A percentile compares a stretch with the other conserved stretches of the same genome.
Evolutionary conservation across 23 tunicate species (phyloP).

Genomic region (Botrylloides violaceus): DNA sequence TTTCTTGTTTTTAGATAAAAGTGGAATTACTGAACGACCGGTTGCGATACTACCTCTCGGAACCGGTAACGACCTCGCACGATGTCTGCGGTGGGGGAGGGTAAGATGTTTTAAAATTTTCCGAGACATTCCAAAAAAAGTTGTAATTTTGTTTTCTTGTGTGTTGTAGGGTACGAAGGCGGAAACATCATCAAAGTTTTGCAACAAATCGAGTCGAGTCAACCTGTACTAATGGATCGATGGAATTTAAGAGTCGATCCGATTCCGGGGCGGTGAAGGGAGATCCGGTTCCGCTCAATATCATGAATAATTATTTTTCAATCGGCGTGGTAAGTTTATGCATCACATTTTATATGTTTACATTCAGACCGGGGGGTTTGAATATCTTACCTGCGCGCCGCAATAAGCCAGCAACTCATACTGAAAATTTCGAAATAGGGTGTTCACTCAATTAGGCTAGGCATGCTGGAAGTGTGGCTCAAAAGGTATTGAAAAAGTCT

Average conservation of each 20-base stretch:
- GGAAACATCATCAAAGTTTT: conserved; percentile 48
- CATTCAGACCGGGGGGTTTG: too few relatives aligned
- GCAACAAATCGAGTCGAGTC: conserved; percentile 55
- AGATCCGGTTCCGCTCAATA: conserved; percentile 73
- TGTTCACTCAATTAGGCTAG: too few relatives aligned
- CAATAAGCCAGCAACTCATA: too few relatives aligned
- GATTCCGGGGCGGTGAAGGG: conserved; percentile 33
- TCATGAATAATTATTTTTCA: conserved; percentile 77
- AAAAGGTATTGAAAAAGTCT: too few relatives aligned
- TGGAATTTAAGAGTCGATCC: conserved; percentile 60
- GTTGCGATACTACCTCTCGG: conserved; percentile 80
- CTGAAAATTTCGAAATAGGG: too few relatives aligned
- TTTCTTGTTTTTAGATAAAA: conserved; percentile 29
- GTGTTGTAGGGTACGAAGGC: conserved; percentile 62
- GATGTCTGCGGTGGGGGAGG: conserved; percentile 83
- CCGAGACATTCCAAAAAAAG: not conserved
- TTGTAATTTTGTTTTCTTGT: not conserved
- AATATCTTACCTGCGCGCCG: too few relatives aligned
- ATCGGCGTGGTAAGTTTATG: conserved; percentile 68
- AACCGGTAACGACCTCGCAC: conserved; percentile 76
- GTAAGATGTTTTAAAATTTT: not conserved
- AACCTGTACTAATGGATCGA: conserved; percentile 52
- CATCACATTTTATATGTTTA: too few relatives aligned
- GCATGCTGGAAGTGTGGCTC: too few relatives aligned
- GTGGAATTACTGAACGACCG: conserved; percentile 46